These are phyloP conservation scores for Canis aureus DNA, from an alignment of 2,113 vertebrate species.

Conservation along the genomic window DNA sequence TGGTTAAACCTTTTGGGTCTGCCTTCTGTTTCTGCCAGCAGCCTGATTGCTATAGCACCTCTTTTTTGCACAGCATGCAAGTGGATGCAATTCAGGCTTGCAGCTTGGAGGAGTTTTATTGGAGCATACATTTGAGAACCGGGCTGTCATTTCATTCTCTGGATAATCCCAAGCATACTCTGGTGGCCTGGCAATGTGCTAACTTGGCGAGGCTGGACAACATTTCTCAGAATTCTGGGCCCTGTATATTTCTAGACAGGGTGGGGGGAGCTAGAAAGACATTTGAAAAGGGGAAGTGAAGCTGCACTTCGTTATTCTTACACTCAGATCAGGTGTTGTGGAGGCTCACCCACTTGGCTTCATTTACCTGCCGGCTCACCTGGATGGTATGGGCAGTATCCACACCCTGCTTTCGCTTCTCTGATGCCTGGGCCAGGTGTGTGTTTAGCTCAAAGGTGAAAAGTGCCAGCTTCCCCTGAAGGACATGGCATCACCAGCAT, in stretches of 20 bases:
- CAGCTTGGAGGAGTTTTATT: neutral
- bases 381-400: rapidly evolving
- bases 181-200: neutral
- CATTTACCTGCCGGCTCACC: neutral
- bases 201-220: neutral
- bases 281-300: neutral
- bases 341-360: rapidly evolving
- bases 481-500: rapidly evolving
- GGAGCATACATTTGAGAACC: neutral
- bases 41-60: neutral
- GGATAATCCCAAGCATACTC: neutral
- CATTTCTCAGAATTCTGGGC: neutral
- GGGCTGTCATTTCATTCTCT: neutral
- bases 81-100: neutral
- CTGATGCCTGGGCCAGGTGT: neutral
- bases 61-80: neutral
- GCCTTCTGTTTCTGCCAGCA: neutral
- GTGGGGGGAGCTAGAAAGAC: neutral
- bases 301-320: too few relatives aligned
- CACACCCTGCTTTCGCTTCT: neutral
- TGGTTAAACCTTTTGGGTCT: neutral
- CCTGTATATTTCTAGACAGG: neutral
- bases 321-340: neutral
- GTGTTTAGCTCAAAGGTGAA: neutral
- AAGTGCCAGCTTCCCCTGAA: neutral